phyloP scores from a whole-genome alignment of 1,140 invertebrate species.

The Leptoteleia sp. region DNA sequence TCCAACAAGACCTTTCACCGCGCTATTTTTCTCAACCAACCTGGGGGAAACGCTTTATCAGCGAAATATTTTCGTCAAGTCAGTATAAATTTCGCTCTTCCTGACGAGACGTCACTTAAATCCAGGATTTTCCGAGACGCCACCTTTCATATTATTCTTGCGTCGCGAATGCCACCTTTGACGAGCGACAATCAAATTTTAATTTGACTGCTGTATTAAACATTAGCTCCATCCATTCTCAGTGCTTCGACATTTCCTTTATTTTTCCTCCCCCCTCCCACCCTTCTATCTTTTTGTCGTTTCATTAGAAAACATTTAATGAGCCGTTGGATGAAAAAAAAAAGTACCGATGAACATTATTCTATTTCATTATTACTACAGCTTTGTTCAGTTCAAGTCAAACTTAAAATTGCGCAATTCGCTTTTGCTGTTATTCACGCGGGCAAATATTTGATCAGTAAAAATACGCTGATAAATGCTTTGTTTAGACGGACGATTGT shows the following conservation, averaged over 20 bases:
- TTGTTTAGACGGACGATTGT: constrained; percentile 14
- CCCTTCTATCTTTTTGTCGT: too few species aligned
- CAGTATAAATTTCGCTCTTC: constrained; percentile 26
- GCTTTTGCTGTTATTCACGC: constrained; percentile 1
- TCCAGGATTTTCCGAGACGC: background rate
- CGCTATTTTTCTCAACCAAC: constrained; percentile 11
- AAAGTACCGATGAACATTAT: too few species aligned
- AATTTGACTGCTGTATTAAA: too few species aligned
- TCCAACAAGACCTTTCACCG: constrained; percentile 8
- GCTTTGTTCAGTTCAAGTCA: background rate
- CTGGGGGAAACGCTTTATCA: constrained; percentile 26
- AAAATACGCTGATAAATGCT: constrained; percentile 23
- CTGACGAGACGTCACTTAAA: constrained; percentile 38
- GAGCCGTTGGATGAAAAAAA: too few species aligned
- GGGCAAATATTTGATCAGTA: constrained; percentile 15
- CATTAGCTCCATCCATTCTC: too few species aligned
- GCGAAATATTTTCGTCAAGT: constrained; percentile 39
- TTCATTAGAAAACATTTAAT: too few species aligned
- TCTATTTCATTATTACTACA: too few species aligned
- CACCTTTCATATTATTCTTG: constrained; percentile 10
- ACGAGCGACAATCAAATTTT: too few species aligned
- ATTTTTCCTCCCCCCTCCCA: too few species aligned
- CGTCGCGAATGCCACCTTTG: too few species aligned
- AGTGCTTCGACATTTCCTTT: too few species aligned
- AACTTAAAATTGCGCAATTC: background rate